A percentile compares a stretch with the other conserved stretches of the same genome.
phyloP scores from a whole-genome alignment of 2,888 invertebrate genomes.

The Eudasyphora cyanicolor region DNA sequence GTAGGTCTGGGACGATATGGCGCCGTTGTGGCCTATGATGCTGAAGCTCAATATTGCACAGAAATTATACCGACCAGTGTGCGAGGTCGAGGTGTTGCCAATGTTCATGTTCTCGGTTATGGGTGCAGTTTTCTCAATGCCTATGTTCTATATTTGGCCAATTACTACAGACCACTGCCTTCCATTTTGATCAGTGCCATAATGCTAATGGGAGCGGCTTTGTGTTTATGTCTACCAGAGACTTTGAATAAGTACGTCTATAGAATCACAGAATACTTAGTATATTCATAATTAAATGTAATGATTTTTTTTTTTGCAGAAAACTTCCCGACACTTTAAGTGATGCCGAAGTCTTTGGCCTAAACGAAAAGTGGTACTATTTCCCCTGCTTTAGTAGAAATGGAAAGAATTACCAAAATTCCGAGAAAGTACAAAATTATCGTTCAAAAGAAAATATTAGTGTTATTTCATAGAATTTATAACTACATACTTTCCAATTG shows the following conservation, averaged over 20 bases:
- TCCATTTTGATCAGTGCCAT: slow-evolving; percentile 81
- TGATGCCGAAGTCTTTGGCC: slow-evolving; percentile 83
- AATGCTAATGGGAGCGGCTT: slow-evolving; percentile 81
- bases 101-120: slow-evolving; percentile 83
- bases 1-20: slow-evolving; percentile 82
- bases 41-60: slow-evolving; percentile 84
- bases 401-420: background rate
- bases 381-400: slow-evolving; percentile 78
- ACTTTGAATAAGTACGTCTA: slow-evolving; percentile 80
- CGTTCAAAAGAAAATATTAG: background rate
- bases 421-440: background rate
- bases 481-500: background rate
- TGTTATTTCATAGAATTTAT: too few relatives aligned
- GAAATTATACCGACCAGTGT: slow-evolving; percentile 84
- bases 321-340: slow-evolving; percentile 82
- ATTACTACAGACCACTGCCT: slow-evolving; percentile 80
- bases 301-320: too few relatives aligned
- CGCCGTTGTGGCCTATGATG: slow-evolving; percentile 83
- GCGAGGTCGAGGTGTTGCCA: slow-evolving; percentile 83
- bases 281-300: slow-evolving; percentile 16
- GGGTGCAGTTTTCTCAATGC: slow-evolving; percentile 82
- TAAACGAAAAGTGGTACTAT: slow-evolving; percentile 81
- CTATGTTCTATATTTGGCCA: slow-evolving; percentile 81
- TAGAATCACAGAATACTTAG: background rate
- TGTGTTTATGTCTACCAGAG: slow-evolving; percentile 83